These are phyloP conservation scores for Oxygymnocypris stewartii DNA, from an alignment of 2,113 vertebrate genomes.

Conservation along the genomic window DNA sequence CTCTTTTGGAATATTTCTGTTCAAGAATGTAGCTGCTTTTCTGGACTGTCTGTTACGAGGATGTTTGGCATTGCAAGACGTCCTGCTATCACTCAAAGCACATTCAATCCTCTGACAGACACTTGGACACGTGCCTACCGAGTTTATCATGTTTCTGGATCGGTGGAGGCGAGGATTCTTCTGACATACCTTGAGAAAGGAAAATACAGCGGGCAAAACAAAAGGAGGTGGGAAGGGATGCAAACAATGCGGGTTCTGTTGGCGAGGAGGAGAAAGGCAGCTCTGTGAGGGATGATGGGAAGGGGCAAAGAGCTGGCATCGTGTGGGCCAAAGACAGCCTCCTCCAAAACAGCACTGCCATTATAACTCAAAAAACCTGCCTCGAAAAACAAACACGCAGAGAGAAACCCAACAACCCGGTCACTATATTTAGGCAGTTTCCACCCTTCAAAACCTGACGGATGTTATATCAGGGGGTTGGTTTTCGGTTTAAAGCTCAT, in stretches of 20 bases:
- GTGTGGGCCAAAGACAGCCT: slow-evolving; percentile 53
- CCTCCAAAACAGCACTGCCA: slow-evolving; percentile 41
- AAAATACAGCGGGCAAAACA: slow-evolving; percentile 28
- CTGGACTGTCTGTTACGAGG: slow-evolving; percentile 50
- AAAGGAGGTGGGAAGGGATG: slow-evolving; percentile 16
- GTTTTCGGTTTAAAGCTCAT: background rate
- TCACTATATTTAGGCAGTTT: background rate
- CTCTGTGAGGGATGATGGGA: slow-evolving; percentile 37
- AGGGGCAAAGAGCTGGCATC: slow-evolving; percentile 42
- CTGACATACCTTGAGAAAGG: background rate
- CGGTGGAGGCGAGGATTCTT: background rate
- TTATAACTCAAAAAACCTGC: slow-evolving; percentile 18
- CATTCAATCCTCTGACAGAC: background rate
- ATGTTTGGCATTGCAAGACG: slow-evolving; percentile 62
- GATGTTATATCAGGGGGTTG: background rate
- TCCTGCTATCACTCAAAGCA: slow-evolving; percentile 36
- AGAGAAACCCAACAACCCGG: background rate
- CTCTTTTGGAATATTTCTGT: background rate
- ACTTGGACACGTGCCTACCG: background rate
- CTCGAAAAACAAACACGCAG: slow-evolving; percentile 33
- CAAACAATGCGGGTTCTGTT: slow-evolving; percentile 53
- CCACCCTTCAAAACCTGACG: background rate
- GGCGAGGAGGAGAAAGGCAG: slow-evolving; percentile 21
- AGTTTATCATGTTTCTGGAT: background rate
- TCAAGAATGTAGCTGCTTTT: background rate